phyloP scores from a whole-genome alignment of 2,113 vertebrate species.

The Corythoichthys haematopterus region DNA sequence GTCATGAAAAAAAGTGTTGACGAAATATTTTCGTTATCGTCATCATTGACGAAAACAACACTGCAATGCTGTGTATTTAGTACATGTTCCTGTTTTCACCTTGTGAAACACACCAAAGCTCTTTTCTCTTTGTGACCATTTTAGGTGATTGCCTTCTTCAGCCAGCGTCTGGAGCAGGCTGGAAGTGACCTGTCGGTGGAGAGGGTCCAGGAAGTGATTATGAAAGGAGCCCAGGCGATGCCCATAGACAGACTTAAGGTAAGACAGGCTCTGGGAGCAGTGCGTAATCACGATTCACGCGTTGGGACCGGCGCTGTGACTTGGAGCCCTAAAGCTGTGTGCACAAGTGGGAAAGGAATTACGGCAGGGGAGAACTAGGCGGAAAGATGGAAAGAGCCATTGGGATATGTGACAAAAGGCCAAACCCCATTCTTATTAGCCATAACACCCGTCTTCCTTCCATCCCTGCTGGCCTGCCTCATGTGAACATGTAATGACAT shows the following conservation, averaged over 20 bases:
- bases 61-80: background rate
- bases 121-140: constrained; percentile 21
- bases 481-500: constrained; percentile 67
- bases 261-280: constrained; percentile 44
- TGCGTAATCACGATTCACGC: constrained; percentile 17
- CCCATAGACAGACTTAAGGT: constrained; percentile 95
- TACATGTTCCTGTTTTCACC: background rate
- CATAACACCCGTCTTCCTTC: constrained; percentile 57
- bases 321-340: background rate
- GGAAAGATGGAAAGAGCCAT: constrained; percentile 33
- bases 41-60: too few species aligned
- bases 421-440: constrained; percentile 65
- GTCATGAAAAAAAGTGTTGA: too few species aligned
- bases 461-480: constrained; percentile 44
- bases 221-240: constrained; percentile 89
- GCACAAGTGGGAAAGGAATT: constrained; percentile 28
- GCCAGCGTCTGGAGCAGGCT: constrained; percentile 87
- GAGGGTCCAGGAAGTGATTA: constrained; percentile 95
- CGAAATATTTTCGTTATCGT: too few species aligned
- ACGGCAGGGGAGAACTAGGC: constrained; percentile 13
- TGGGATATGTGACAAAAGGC: constrained; percentile 56
- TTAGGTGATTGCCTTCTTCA: constrained; percentile 95
- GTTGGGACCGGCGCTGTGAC: background rate
- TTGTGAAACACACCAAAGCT: background rate
- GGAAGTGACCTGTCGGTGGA: constrained; percentile 94